Conservation (phyloP, 1,140 invertebrate species). For the Batillaria attramentaria region DNA sequence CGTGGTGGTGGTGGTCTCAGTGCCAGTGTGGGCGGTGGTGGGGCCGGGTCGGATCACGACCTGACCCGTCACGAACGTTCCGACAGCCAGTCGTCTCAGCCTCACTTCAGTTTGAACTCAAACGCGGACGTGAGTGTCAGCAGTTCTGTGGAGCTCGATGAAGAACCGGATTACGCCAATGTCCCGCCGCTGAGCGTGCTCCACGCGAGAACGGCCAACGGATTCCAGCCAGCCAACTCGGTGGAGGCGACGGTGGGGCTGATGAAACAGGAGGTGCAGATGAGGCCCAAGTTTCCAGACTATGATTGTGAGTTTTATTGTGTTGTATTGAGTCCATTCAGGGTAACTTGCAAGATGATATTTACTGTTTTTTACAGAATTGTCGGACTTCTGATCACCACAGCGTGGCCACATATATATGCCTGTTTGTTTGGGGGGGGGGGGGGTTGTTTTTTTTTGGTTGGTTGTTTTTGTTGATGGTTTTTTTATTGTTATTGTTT, state of each 20-base stretch:
- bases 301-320: constrained; percentile 41
- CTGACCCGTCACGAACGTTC: constrained; percentile 43
- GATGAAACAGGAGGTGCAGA: constrained; percentile 39
- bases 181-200: constrained; percentile 44
- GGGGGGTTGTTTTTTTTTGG: background rate
- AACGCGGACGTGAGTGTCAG: background rate
- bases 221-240: constrained; percentile 16
- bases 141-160: constrained; percentile 37
- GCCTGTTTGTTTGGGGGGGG: background rate
- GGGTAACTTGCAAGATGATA: no score
- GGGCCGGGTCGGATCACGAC: constrained; percentile 15
- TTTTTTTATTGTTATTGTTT: background rate
- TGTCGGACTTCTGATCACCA: background rate
- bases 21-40: constrained; percentile 33
- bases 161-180: constrained; percentile 69
- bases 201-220: constrained; percentile 6
- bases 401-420: background rate
- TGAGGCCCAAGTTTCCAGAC: constrained; percentile 38
- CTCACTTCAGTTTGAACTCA: constrained; percentile 16
- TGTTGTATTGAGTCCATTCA: no score
- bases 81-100: constrained; percentile 52
- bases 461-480: background rate
- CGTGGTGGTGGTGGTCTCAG: constrained; percentile 38
- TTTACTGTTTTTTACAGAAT: no score
- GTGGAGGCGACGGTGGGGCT: constrained; percentile 11